These are phyloP conservation scores for Antechinus stuartii DNA, from an alignment of 2,113 vertebrate species.

Conservation along the genomic window DNA sequence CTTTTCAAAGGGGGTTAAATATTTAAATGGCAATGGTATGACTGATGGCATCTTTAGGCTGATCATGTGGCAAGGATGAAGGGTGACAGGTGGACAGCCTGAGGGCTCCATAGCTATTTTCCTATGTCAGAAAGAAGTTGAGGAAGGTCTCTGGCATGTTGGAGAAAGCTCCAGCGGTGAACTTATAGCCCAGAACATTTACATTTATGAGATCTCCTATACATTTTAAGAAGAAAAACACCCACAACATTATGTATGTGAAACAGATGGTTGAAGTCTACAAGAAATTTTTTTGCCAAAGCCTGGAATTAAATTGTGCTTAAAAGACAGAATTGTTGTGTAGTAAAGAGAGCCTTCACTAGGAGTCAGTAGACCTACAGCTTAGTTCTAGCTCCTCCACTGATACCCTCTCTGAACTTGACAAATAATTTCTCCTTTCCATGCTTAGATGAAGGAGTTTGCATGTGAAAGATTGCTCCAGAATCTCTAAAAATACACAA, in stretches of 20 bases:
- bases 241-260: neutral
- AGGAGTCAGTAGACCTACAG: neutral
- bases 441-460: neutral
- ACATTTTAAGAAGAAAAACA: neutral
- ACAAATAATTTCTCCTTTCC: neutral
- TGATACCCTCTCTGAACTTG: neutral
- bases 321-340: neutral
- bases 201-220: neutral
- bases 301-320: neutral
- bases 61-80: neutral
- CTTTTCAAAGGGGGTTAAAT: neutral
- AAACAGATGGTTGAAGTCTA: neutral
- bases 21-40: neutral
- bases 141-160: neutral
- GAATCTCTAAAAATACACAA: neutral
- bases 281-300: neutral
- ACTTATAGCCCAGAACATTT: neutral
- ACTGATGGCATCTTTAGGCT: neutral
- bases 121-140: neutral
- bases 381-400: neutral
- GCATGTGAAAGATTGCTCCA: neutral
- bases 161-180: neutral
- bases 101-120: neutral
- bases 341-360: neutral
- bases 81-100: neutral